Evolutionary conservation across 2,113 vertebrate species (phyloP), one percentile per base, ranked within the genome.

Genomic region (Natator depressus): DNA sequence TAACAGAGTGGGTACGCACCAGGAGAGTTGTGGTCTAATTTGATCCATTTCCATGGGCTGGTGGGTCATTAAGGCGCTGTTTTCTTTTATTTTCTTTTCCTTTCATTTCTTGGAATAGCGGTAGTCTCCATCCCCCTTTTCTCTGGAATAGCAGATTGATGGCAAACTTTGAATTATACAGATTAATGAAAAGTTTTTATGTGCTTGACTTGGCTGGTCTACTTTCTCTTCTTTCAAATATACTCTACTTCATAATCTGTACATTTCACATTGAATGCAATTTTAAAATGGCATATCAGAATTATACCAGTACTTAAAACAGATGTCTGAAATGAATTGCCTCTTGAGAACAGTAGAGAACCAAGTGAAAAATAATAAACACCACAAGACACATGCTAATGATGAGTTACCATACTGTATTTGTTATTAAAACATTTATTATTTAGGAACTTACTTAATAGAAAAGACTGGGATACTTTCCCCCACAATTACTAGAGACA

Each of bases 81-180:
- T 94, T 54, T 83, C 27, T 89, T 95, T 54, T 83, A 24, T 89
- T 95, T 90, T 53, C 13, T 80, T 94, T 54, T 83, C 27, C 87
- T 95, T 91, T 50, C 13, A 25, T 87, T 20, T 81, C 46, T 72
- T 75, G 89, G 29, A 90, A 38, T 75, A 51, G 51, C 6, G 5
- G n/a, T 91, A 91, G 83, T 90, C 90, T 35, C 9, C 0, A 0
- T n/a, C 88, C 91, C 78, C 46, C 42, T 84, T 96, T 80, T 81
- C 24, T 86, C 5, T 83, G 91, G 31, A 93, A 9, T 95, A 95
- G 46, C 17, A 90, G 53, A 49, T 31, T 76, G 1, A 22, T 51
- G 76, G 80, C 89, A 93, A 91, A 6, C 55, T 10, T 35, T 89
- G 51, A 80, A 35, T 76, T 95, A 10, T 17, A 85, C 35, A 50